phyloP scores from a whole-genome alignment of 1,140 invertebrate genomes.

The Bombyx mandarina region DNA sequence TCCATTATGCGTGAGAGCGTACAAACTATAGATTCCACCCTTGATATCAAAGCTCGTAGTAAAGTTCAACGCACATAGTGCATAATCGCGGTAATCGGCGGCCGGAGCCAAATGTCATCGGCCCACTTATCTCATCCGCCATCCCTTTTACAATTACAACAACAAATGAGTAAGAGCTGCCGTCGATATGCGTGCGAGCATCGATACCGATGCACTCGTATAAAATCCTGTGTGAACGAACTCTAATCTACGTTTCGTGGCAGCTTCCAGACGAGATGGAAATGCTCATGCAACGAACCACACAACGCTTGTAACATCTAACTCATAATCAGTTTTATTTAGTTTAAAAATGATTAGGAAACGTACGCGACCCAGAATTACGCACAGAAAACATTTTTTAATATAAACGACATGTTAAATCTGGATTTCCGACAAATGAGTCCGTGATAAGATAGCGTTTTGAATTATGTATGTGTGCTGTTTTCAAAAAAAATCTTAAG shows the following conservation, averaged over 20 bases:
- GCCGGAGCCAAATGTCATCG: constrained; percentile 67
- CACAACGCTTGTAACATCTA: too few relatives aligned
- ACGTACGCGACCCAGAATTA: too few relatives aligned
- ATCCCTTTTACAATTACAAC: constrained; percentile 70
- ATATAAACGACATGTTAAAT: too few relatives aligned
- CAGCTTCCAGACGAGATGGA: constrained; percentile 48
- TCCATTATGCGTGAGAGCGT: too few relatives aligned
- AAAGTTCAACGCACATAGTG: constrained; percentile 70
- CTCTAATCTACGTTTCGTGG: constrained; percentile 64
- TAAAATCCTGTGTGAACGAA: constrained; percentile 71
- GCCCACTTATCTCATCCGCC: constrained; percentile 68
- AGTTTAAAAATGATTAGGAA: too few relatives aligned
- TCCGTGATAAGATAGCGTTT: too few relatives aligned
- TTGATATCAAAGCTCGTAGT: constrained; percentile 32
- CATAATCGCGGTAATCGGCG: constrained; percentile 66
- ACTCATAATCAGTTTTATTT: too few relatives aligned
- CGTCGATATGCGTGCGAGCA: constrained; percentile 55
- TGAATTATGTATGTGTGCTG: too few relatives aligned
- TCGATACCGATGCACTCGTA: constrained; percentile 62
- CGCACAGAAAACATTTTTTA: too few relatives aligned
- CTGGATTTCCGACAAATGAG: too few relatives aligned
- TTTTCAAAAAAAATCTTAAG: too few relatives aligned
- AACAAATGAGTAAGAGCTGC: constrained; percentile 68
- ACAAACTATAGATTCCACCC: too few relatives aligned
- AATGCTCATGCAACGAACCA: constrained; percentile 25